Percentiles rank a stretch among this genome's conserved stretches.
phyloP scores from a whole-genome alignment of 1,140 invertebrate species.

The Lethocerus indicus region DNA sequence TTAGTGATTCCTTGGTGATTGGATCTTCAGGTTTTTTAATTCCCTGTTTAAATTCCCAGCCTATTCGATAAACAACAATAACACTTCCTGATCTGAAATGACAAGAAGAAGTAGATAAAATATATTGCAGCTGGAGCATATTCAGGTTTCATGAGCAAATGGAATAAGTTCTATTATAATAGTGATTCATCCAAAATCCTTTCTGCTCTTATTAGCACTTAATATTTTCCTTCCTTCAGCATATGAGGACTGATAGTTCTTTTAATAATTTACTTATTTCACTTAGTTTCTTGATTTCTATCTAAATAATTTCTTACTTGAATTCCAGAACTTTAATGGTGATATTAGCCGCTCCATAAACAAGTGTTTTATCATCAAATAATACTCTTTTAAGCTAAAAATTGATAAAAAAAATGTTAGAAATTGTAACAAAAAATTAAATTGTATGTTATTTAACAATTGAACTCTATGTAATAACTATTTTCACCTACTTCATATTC shows the following conservation, averaged over 20 bases:
- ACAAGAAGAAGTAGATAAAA: not conserved
- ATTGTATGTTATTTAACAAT: too few species aligned
- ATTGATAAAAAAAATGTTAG: constrained; percentile 5
- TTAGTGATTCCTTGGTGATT: constrained; percentile 29
- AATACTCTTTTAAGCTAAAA: constrained; percentile 25
- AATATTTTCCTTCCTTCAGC: too few species aligned
- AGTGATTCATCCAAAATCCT: too few species aligned
- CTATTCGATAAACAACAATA: constrained; percentile 40
- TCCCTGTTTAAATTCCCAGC: constrained; percentile 36
- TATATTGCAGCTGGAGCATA: too few species aligned
- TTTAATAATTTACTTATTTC: constrained; percentile 1
- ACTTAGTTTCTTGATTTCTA: too few species aligned
- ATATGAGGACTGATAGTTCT: too few species aligned
- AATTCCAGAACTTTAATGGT: constrained; percentile 44
- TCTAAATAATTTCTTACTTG: constrained; percentile 24
- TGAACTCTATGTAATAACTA: not conserved
- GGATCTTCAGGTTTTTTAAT: constrained; percentile 29
- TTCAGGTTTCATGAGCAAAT: too few species aligned
- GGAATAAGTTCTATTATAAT: too few species aligned
- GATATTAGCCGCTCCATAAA: constrained; percentile 32
- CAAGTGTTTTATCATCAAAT: constrained; percentile 29
- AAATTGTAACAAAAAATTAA: not conserved
- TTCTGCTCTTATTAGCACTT: too few species aligned
- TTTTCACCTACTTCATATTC: constrained; percentile 34
- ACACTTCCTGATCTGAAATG: constrained; percentile 40